A percentile compares a stretch with the other conserved stretches of the same genome.
Conservation (phyloP, 92 coral and sea anemone species). For the Diadumene lineata region DNA sequence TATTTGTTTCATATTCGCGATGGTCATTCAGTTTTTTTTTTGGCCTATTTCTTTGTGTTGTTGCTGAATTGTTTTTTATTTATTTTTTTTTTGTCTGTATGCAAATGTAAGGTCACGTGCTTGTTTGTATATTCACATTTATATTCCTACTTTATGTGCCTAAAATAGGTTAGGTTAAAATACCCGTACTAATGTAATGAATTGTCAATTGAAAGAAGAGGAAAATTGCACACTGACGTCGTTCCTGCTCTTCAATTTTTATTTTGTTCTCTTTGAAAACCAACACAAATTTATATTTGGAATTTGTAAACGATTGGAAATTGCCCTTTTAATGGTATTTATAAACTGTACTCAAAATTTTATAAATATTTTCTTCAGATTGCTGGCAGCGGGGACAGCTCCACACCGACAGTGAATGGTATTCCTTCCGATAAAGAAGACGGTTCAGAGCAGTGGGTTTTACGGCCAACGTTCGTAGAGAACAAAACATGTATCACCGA, state of each 20-base stretch:
- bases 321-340: neutral
- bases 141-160: too few relatives aligned
- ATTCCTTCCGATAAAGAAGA: slow-evolving; percentile 54
- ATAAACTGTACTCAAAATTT: neutral
- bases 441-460: slow-evolving; percentile 69
- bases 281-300: neutral
- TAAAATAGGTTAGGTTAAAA: too few relatives aligned
- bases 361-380: slow-evolving; percentile 34
- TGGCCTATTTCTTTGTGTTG: too few relatives aligned
- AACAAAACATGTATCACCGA: slow-evolving; percentile 48
- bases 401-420: slow-evolving; percentile 25
- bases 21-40: too few relatives aligned
- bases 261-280: neutral
- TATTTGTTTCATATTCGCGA: too few relatives aligned
- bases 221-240: neutral
- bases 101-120: too few relatives aligned
- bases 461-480: slow-evolving; percentile 56
- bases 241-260: neutral
- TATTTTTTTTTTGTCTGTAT: too few relatives aligned
- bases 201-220: too few relatives aligned
- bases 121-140: too few relatives aligned
- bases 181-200: too few relatives aligned
- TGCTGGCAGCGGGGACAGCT: slow-evolving; percentile 71
- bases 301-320: neutral
- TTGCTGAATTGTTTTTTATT: too few relatives aligned